A percentile compares a stretch with the other conserved stretches of the same genome.
These are phyloP conservation scores for Sandelia bainsii DNA, from an alignment of 2,797 vertebrate species.

Conservation along the genomic window DNA sequence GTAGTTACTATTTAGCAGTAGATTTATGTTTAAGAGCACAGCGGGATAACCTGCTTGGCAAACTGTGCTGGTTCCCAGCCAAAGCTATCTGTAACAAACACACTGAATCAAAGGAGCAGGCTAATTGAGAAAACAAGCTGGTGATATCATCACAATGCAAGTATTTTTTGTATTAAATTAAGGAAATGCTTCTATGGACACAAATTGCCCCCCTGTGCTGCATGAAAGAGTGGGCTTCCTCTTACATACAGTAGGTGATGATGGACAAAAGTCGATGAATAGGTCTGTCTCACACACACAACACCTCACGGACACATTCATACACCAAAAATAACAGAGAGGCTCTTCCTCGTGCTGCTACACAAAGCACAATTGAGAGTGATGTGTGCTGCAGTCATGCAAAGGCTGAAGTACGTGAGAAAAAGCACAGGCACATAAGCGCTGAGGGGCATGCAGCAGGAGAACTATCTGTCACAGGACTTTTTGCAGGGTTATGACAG, in stretches of 20 bases:
- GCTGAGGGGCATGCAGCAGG: constrained; percentile 61
- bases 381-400: constrained; percentile 76
- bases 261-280: constrained; percentile 76
- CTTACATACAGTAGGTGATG: constrained; percentile 77
- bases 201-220: constrained; percentile 51
- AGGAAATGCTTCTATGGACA: constrained; percentile 76
- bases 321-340: constrained; percentile 74
- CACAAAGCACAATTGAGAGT: constrained; percentile 79
- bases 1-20: constrained; percentile 73
- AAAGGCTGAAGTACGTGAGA: constrained; percentile 81
- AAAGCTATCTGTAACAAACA: constrained; percentile 67
- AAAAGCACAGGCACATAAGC: constrained; percentile 64
- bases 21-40: constrained; percentile 80
- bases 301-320: constrained; percentile 78
- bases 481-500: constrained; percentile 73
- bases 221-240: constrained; percentile 73
- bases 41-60: constrained; percentile 77
- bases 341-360: constrained; percentile 65
- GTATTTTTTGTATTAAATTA: constrained; percentile 52
- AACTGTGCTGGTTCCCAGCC: constrained; percentile 72
- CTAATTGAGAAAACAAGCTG: constrained; percentile 58
- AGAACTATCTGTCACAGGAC: constrained; percentile 78
- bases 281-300: constrained; percentile 59
- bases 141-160: constrained; percentile 53
- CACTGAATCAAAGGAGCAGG: constrained; percentile 57